Base-by-base conservation (phyloP, 2,113 vertebrate species). In the Arothron firmamentum region DNA sequence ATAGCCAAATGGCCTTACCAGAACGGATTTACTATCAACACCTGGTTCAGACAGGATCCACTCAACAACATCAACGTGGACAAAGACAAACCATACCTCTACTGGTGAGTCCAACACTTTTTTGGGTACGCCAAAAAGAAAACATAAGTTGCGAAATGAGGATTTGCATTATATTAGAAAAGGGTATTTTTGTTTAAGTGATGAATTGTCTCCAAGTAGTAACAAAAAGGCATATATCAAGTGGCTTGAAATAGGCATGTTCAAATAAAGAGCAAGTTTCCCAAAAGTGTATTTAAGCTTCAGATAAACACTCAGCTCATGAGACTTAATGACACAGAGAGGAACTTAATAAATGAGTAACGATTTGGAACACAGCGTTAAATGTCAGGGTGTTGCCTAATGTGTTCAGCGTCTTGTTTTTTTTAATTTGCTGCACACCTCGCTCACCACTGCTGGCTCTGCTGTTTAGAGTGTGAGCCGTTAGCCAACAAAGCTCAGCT, bases 1-100 rank as follows among this genome's bases (percentile, higher is more conserved):
- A 99, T 99, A 88, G 97, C 97, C 83, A 98, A 98, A 92, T 99
- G 97, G 97, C 97, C 97, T 92, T 99, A 99, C 85, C 97, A 99
- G 86, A 99, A 95, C 65, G 97, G 97, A 72, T 99, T 99, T 87
- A 99, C 97, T 50, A 91, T 99, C 81, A 99, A 98, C 87, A 99
- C 97, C 52, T 99, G 97, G 97, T 99, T 99, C 92, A 93, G 96
- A 65, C 97, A 97, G 92, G 97, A 99, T 90, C 97, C 97, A 0
- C 91, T 99, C 80, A 99, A 99, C 88, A 99, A 99, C 87, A 99
- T 99, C 87, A 99, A 99, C 52, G 96, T 99, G 80, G 96, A 99
- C 86, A 99, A 99, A 88, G 96, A 99, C 88, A 99, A 99, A 85
- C 97, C 97, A 28, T 99, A 99, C 90, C 94, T 99, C 54, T 99